Evolutionary conservation across 1,140 invertebrate genomes (phyloP), one percentile per base, ranked within the genome.

Genomic region (Meloidogyne exigua): DNA sequence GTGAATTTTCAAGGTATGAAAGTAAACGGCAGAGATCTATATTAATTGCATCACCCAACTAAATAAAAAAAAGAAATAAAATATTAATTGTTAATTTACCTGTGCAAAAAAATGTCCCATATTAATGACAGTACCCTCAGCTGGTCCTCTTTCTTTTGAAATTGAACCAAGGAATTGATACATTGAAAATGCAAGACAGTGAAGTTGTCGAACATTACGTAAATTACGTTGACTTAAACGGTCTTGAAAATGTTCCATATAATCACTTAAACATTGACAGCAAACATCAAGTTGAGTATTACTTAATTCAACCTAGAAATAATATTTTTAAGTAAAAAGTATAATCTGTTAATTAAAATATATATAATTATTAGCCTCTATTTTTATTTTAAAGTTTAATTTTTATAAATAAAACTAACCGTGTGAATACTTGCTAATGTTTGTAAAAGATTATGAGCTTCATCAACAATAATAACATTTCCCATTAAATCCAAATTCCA

Each of bases 361-460:
- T n/a, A n/a, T n/a, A n/a, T n/a, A n/a, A n/a, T n/a, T n/a, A n/a
- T n/a, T n/a, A n/a, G n/a, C n/a, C n/a, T n/a, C n/a, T n/a, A n/a
- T n/a, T n/a, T n/a, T n/a, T n/a, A n/a, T n/a, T n/a, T 32, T 32
- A 32, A 32, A 3, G 7, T 32, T 32, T 32, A 3, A 32, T 32
- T 32, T 32, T 32, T n/a, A n/a, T n/a, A n/a, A 32, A 32, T 32
- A 9, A 18, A 36, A 3, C 26, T 72, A 63, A 72, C 71, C 83
- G 93, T 93, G 86, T 98, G 91, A 81, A 96, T 93, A 84, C 92
- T 92, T 76, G 92, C 91, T 76, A 98, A 92, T 0, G 94, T 93
- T 76, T 97, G 94, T 23, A 96, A 89, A 9, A 99, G 90, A 89
- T 98, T 98, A 83, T 99, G 96, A 10, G 96, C 96, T 89, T 99